A percentile compares a stretch with the other conserved stretches of the same genome.
These are phyloP conservation scores for Synergus umbraculus DNA, from an alignment of 2,888 invertebrate species.

Conservation along the genomic window DNA sequence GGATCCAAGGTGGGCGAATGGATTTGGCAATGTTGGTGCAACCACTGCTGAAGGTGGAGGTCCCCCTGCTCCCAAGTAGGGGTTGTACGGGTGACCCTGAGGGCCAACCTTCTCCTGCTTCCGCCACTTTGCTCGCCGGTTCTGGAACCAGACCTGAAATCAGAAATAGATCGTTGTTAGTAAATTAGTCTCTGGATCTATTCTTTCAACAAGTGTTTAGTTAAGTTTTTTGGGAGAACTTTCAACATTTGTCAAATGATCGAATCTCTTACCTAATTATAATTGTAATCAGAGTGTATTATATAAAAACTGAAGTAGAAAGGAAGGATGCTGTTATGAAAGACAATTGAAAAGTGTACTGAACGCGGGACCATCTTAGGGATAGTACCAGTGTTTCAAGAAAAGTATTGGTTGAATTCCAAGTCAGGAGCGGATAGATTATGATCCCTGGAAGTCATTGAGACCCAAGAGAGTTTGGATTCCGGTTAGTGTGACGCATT, in stretches of 20 bases:
- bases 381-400: slow-evolving; percentile 47
- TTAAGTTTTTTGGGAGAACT: too few relatives aligned
- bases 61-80: slow-evolving; percentile 85
- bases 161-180: slow-evolving; percentile 55
- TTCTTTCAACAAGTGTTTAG: too few relatives aligned
- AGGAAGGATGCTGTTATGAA: slow-evolving; percentile 3
- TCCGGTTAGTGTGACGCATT: slow-evolving; percentile 68
- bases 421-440: slow-evolving; percentile 53
- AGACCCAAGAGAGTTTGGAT: slow-evolving; percentile 59
- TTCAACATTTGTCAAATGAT: too few relatives aligned
- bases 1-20: slow-evolving; percentile 85
- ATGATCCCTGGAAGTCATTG: slow-evolving; percentile 63
- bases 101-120: slow-evolving; percentile 96
- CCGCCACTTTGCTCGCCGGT: slow-evolving; percentile 94
- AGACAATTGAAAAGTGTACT: slow-evolving; percentile 28
- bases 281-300: not conserved
- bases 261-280: too few relatives aligned
- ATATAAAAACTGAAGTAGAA: not conserved
- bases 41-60: slow-evolving; percentile 83
- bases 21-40: slow-evolving; percentile 88
- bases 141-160: slow-evolving; percentile 95
- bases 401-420: slow-evolving; percentile 58
- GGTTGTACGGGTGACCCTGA: slow-evolving; percentile 93
- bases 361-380: not conserved
- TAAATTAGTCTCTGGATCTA: not conserved